Conservation (phyloP, 2,113 vertebrate species). For the Leptosomus discolor region DNA sequence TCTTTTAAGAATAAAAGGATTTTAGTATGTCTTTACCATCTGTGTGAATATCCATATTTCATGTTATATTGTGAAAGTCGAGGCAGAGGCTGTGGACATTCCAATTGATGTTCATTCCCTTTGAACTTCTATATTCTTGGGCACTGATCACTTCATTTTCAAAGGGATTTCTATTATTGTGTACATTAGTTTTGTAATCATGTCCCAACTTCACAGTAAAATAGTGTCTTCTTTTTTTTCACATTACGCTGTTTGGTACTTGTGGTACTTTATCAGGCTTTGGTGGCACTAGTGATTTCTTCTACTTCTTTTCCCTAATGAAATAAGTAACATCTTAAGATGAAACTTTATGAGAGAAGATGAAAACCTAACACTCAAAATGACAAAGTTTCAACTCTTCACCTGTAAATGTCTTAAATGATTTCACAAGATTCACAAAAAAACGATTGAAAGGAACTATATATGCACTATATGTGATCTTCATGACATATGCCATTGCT, state of each 20-base stretch:
- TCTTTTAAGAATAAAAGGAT: background rate
- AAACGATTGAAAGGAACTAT: background rate
- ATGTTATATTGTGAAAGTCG: background rate
- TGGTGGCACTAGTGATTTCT: background rate
- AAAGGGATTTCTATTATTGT: background rate
- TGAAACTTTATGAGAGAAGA: background rate
- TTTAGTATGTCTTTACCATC: background rate
- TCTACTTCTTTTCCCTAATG: background rate
- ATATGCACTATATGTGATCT: background rate
- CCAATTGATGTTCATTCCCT: background rate
- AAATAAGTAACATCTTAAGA: background rate
- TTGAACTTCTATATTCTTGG: background rate
- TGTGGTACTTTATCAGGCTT: background rate
- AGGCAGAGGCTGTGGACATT: background rate
- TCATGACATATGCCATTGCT: background rate
- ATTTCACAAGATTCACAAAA: background rate
- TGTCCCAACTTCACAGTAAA: background rate
- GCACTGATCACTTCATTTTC: background rate
- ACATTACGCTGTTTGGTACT: background rate
- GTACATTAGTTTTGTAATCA: background rate
- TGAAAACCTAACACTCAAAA: background rate
- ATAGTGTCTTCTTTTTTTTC: background rate
- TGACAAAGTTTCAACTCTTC: background rate
- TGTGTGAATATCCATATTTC: background rate
- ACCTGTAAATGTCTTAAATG: background rate